Base-by-base conservation (phyloP, 2,797 vertebrate species). In the Microchirus variegatus region DNA sequence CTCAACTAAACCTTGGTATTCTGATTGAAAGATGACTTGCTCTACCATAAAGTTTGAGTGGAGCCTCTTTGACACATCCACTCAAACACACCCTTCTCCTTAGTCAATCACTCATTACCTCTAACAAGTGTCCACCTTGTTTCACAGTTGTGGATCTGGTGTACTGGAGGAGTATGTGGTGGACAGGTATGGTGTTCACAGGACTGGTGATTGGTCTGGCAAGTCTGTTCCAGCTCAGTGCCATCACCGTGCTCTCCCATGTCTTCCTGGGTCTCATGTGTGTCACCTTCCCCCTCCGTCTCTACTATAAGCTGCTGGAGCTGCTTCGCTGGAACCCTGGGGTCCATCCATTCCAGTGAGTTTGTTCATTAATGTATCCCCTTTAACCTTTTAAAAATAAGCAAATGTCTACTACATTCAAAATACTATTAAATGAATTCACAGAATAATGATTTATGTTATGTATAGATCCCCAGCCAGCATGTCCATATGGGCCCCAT, bases 141-240 rank as follows among this genome's bases (percentile, higher is more conserved):
- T 37, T 61, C 77, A 77, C 89, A 92, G 93, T 93, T 67, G 83
- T 91, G 66, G 94, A 95, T 77, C 89, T 98, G 87, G 83, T 98
- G 72, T 96, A 95, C 57, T 97, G 96, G 96, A 87, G 92, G 63
- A 91, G 91, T 44, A 58, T 93, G 43, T 71, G 83, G 74, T 87
- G 71, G 48, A 96, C 95, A 0, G 94, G 92, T 0, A 81, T 91
- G 71, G 90, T 93, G 50, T 95, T 98, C 84, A 95, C 93, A 0
- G 92, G 94, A 13, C 71, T 95, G 60, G 93, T 97, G 90, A 87
- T 94, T 41, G 85, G 91, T 5, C 87, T 98, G 77, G 92, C 94
- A 63, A 93, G 93, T 76, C 87, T 97, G 82, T 94, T 95, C 38
- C 96, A 96, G 88, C 93, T 96, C 82, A 98, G 96, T 40, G 88